These are phyloP conservation scores for Hedychridium roseum DNA, from an alignment of 2,888 invertebrate genomes.

Conservation along the genomic window DNA sequence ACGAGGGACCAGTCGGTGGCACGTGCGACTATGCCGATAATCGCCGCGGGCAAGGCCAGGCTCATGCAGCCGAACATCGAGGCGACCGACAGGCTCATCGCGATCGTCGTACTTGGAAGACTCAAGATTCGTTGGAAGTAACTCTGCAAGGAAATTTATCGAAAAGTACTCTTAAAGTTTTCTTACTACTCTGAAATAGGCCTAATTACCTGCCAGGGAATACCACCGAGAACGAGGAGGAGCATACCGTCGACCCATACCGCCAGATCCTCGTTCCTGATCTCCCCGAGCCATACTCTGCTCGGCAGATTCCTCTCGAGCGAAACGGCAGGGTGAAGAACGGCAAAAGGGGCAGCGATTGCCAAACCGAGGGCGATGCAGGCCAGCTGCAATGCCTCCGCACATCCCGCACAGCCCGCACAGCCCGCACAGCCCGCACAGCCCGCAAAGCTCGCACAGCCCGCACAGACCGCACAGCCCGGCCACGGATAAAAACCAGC, in stretches of 20 bases:
- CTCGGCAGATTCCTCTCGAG: conserved; percentile 53
- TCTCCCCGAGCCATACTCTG: conserved; percentile 68
- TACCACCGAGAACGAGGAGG: conserved; percentile 72
- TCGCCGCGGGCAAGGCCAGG: conserved; percentile 72
- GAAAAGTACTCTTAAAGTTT: not conserved
- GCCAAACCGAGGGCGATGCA: conserved; percentile 75
- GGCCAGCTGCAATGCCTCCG: conserved; percentile 74
- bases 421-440: too few species aligned
- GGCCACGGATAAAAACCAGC: conserved; percentile 78
- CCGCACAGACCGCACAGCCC: too few species aligned
- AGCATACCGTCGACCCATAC: conserved; percentile 70
- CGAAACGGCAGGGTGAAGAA: conserved; percentile 67
- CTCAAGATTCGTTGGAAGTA: conserved; percentile 78
- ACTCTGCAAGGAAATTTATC: conserved; percentile 54
- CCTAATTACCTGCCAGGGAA: conserved; percentile 72
- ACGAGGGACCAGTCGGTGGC: conserved; percentile 68
- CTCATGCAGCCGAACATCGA: conserved; percentile 73
- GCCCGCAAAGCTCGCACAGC: too few species aligned
- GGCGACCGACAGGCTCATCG: conserved; percentile 71
- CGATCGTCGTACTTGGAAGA: conserved; percentile 70
- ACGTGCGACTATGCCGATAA: conserved; percentile 74
- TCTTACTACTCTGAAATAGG: not conserved
- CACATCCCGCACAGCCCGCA: too few species aligned
- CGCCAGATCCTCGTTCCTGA: conserved; percentile 64
- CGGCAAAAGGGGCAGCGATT: conserved; percentile 72